phyloP scores from a whole-genome alignment of 2,113 vertebrate genomes.

The Orthonyx spaldingii region DNA sequence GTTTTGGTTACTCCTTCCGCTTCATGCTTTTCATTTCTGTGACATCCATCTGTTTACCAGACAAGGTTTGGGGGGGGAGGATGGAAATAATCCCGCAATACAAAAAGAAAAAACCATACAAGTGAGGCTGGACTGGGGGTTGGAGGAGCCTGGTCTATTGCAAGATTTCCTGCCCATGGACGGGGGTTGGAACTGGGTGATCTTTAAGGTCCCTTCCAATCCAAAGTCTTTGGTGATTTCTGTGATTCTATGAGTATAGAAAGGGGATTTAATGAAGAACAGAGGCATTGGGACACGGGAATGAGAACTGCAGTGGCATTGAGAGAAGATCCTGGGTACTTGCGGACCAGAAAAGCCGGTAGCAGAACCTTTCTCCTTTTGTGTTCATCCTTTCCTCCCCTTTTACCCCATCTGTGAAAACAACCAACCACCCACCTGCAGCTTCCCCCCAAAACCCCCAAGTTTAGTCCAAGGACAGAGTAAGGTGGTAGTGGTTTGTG shows the following conservation, averaged over 20 bases:
- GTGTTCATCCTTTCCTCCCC: background rate
- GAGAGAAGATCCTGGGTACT: background rate
- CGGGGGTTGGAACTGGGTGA: background rate
- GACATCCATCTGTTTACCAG: background rate
- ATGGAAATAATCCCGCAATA: background rate
- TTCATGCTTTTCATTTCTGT: background rate
- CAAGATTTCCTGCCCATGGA: background rate
- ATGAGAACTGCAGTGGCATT: background rate
- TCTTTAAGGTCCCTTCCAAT: background rate
- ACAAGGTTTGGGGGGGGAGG: background rate
- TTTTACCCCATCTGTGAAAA: background rate
- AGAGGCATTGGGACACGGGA: background rate
- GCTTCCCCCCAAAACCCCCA: rapidly evolving
- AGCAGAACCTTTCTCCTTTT: background rate
- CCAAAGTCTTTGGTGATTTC: background rate
- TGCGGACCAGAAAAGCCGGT: background rate
- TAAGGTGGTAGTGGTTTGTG: background rate
- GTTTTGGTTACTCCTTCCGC: background rate
- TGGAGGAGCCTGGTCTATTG: background rate
- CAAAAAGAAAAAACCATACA: background rate
- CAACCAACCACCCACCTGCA: background rate
- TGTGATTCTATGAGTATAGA: background rate
- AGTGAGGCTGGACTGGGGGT: background rate
- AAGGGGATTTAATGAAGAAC: background rate
- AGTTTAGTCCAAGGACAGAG: background rate